These are phyloP conservation scores for Choristoneura fumiferana DNA, from an alignment of 1,140 invertebrate species.

Conservation along the genomic window DNA sequence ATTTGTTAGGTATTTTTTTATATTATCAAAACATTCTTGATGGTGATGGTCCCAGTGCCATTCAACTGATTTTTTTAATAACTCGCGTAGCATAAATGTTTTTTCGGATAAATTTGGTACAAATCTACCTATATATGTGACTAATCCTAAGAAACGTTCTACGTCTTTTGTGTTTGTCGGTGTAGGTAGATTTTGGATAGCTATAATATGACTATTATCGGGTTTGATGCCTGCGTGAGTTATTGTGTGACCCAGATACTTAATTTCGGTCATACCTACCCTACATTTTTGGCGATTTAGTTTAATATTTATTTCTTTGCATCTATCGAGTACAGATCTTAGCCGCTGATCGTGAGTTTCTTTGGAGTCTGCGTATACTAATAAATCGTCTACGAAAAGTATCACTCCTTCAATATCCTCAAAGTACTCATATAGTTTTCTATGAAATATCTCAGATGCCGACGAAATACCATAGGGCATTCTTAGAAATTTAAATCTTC, in stretches of 20 bases:
- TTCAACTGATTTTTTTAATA: not conserved
- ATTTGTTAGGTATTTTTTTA: no score
- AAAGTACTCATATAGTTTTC: constrained; percentile 12
- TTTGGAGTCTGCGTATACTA: constrained; percentile 4
- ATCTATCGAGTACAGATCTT: constrained; percentile 18
- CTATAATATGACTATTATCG: not conserved
- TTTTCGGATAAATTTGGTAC: not conserved
- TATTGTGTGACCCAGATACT: constrained; percentile 19
- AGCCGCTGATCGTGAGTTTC: constrained; percentile 17
- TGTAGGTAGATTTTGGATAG: not conserved
- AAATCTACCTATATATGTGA: not conserved
- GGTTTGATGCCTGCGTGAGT: constrained; percentile 9
- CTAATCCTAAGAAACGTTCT: not conserved
- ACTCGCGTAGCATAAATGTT: not conserved
- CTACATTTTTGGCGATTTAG: constrained; percentile 26
- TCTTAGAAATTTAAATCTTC: constrained; percentile 20
- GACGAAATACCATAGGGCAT: no score
- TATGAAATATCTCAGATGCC: no score
- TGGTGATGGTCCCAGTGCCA: not conserved
- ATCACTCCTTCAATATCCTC: constrained; percentile 19
- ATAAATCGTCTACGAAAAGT: constrained; percentile 24
- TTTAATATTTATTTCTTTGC: constrained; percentile 25
- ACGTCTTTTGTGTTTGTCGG: not conserved
- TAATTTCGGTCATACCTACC: no score
- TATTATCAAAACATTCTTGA: no score